Percentiles rank a stretch among this genome's conserved stretches.
These are phyloP conservation scores for Heliconius hewitsoni DNA, from an alignment of 1,140 invertebrate species.

Conservation along the genomic window DNA sequence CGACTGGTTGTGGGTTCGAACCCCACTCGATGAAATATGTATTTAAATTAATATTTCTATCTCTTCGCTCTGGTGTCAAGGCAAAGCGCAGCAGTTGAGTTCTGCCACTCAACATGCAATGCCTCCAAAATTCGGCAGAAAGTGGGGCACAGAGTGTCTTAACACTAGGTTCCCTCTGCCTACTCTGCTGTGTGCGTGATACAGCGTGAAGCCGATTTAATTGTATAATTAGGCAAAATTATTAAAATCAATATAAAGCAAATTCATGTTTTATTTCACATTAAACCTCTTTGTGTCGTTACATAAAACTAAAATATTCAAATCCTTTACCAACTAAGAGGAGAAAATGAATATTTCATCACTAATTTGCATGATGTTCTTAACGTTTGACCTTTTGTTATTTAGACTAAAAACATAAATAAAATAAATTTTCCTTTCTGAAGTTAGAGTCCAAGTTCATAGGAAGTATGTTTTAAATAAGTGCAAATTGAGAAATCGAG, in stretches of 20 bases:
- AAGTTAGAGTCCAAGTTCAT: not conserved
- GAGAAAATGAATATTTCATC: slow-evolving; percentile 13
- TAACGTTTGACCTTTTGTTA: slow-evolving; percentile 11
- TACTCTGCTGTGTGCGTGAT: no score
- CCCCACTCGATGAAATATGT: no score
- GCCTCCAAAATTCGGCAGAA: no score
- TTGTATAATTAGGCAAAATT: not conserved
- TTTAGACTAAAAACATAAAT: slow-evolving; percentile 10
- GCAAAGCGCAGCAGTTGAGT: no score
- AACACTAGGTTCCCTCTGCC: no score
- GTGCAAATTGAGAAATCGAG: not conserved
- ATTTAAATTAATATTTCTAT: no score
- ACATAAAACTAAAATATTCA: slow-evolving; percentile 19
- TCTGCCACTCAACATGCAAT: no score
- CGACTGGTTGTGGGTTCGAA: no score
- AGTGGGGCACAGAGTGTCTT: no score
- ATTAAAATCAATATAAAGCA: slow-evolving; percentile 13
- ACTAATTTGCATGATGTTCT: slow-evolving; percentile 15
- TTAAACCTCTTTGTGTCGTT: not conserved
- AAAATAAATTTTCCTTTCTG: not conserved
- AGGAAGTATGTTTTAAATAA: not conserved
- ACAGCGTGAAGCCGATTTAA: no score
- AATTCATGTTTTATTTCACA: slow-evolving; percentile 13
- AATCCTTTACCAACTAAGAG: slow-evolving; percentile 12
- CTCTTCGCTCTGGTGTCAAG: no score